Base-by-base conservation (phyloP, 2,888 invertebrate species). In the Apamea monoglypha region DNA sequence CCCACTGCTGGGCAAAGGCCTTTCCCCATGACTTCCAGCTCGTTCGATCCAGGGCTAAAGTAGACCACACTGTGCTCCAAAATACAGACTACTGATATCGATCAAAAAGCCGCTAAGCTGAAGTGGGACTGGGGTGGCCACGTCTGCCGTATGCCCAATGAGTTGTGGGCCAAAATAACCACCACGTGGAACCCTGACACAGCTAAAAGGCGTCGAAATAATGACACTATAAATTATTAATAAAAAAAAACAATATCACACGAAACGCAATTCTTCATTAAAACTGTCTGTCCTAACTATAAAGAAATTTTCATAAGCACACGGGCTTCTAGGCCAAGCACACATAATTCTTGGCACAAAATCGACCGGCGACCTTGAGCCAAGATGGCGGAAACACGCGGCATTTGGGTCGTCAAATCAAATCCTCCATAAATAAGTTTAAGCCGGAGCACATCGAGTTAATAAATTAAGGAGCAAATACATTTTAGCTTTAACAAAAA, bases 361-460 rank as follows among this genome's bases (percentile, higher is more conserved):
- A 61, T 73, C 47, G 36, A 69, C 36, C 2, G 8, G 14, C 21
- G 74, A 73, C 71, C 83, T 83, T 83, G 72, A 84, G 18, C 21
- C 36, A 53, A 72, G 75, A 63, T 56, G 81, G 50, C 36, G 36
- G 72, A 69, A 69, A n/a, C 56, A 50, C 21, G 36, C 8, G 64
- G 72, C 53, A 69, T 76, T 80, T 32, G 75, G 80, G 80, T 50
- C 75, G 32, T 80, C 56, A 73, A 84, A 76, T 76, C 72, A 76
- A 83, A 83, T 73, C 69, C 53, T 32, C 72, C 64, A 73, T 63
- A 84, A 80, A 84, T 61, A 84, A 80, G 72, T 75, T 75, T 64
- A 71, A 66, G 74, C 69, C 69, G 16, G 47, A 72, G 47, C 71
- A 74, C 36, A 74, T 64, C 7, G 44, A 78, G 78, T 78, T 83